A percentile compares a stretch with the other conserved stretches of the same genome.
Evolutionary conservation across 2,113 vertebrate species (phyloP).

Genomic region (Melanotaenia duboulayi): DNA sequence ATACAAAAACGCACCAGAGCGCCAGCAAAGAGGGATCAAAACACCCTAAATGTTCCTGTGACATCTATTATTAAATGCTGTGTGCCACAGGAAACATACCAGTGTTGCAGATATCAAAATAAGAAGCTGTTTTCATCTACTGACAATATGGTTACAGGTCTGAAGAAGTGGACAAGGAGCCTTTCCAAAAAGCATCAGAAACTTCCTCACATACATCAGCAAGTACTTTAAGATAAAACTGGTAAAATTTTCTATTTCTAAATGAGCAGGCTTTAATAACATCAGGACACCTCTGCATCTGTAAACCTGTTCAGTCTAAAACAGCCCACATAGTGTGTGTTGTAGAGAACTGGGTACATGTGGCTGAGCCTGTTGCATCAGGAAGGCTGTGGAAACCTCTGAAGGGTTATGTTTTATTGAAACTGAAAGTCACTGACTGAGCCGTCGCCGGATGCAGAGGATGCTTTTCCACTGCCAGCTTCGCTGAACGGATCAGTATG

Average conservation of each 20-base stretch:
- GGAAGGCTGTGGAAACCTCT: background rate
- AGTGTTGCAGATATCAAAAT: constrained; percentile 42
- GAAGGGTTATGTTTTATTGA: constrained; percentile 31
- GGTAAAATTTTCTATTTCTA: too few species aligned
- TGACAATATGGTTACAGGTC: constrained; percentile 25
- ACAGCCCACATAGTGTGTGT: background rate
- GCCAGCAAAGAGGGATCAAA: constrained; percentile 22
- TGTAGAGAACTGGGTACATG: constrained; percentile 15
- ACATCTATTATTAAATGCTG: constrained; percentile 54
- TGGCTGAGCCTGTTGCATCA: constrained; percentile 29
- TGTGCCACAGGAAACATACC: constrained; percentile 55
- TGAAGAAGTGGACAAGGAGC: constrained; percentile 13
- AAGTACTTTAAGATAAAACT: too few species aligned
- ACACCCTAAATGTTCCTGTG: constrained; percentile 9
- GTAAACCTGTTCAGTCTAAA: background rate
- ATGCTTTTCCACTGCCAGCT: constrained; percentile 33
- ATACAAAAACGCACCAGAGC: background rate
- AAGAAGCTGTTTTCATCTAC: constrained; percentile 30
- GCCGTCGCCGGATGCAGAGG: constrained; percentile 19
- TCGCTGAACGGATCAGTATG: constrained; percentile 56
- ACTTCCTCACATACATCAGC: too few species aligned
- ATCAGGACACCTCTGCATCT: too few species aligned
- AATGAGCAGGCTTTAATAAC: too few species aligned
- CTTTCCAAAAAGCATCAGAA: constrained; percentile 10
- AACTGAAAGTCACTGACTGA: constrained; percentile 25